These are phyloP conservation scores for Gonatopus flavifemur DNA, from an alignment of 1,140 invertebrate species.

Conservation along the genomic window DNA sequence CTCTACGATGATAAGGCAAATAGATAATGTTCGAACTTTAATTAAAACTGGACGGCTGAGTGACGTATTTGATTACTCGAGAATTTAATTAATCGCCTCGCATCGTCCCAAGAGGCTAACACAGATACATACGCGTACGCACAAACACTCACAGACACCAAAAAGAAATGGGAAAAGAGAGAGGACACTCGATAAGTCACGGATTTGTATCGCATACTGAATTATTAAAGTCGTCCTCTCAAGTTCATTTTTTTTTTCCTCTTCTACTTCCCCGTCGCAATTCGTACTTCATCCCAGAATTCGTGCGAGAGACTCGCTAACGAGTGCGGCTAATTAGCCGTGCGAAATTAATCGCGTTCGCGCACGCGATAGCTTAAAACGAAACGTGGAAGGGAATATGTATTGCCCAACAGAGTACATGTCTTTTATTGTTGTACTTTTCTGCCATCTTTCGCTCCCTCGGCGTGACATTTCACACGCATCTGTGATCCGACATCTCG, in stretches of 20 bases:
- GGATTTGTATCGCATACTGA: constrained; percentile 40
- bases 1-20: constrained; percentile 58
- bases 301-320: constrained; percentile 30
- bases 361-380: constrained; percentile 27
- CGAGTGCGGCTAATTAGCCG: constrained; percentile 44
- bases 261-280: neutral
- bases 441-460: no score
- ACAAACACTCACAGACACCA: constrained; percentile 1
- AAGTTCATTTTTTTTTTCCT: neutral
- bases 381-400: no score
- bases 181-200: constrained; percentile 44
- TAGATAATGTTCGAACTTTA: constrained; percentile 60
- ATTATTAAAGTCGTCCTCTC: constrained; percentile 23
- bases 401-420: no score
- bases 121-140: no score
- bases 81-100: constrained; percentile 60
- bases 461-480: no score
- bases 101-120: constrained; percentile 23
- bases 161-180: neutral
- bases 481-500: no score
- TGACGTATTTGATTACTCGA: constrained; percentile 60
- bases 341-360: constrained; percentile 32
- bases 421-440: no score
- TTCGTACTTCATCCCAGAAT: constrained; percentile 14
- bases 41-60: constrained; percentile 59